phyloP scores from a whole-genome alignment of 2,888 invertebrate species.

The Pegoplata infirma region DNA sequence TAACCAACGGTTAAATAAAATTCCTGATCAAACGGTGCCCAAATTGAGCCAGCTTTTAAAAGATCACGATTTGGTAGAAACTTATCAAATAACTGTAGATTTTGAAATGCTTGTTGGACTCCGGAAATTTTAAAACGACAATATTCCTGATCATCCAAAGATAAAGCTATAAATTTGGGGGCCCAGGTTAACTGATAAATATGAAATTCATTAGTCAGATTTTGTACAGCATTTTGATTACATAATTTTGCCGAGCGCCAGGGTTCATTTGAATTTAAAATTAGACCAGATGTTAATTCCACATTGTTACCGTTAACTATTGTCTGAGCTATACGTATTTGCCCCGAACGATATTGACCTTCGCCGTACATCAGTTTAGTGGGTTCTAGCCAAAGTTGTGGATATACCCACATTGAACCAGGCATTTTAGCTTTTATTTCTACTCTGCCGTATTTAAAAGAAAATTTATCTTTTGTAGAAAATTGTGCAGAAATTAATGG shows the following conservation, averaged over 20 bases:
- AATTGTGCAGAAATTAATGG: conserved; percentile 68
- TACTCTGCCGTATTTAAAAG: conserved; percentile 84
- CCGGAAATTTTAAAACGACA: conserved; percentile 77
- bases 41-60: conserved; percentile 70
- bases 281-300: conserved; percentile 70
- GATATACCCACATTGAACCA: conserved; percentile 86
- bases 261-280: conserved; percentile 70
- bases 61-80: conserved; percentile 75
- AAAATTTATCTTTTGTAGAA: conserved; percentile 82
- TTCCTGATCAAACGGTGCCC: conserved; percentile 89
- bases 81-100: conserved; percentile 63
- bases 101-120: conserved; percentile 67
- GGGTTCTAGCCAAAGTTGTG: conserved; percentile 85
- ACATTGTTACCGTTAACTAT: conserved; percentile 75
- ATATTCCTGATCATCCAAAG: conserved; percentile 80
- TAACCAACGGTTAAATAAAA: conserved; percentile 87
- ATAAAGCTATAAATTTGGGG: conserved; percentile 67
- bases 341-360: conserved; percentile 80
- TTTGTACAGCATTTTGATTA: conserved; percentile 60
- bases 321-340: conserved; percentile 85
- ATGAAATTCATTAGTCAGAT: conserved; percentile 81
- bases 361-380: conserved; percentile 81
- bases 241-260: conserved; percentile 71
- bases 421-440: conserved; percentile 86
- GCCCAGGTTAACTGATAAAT: conserved; percentile 85